Evolutionary conservation across 2,113 vertebrate genomes (phyloP).

Genomic region (Oxyura jamaicensis): DNA sequence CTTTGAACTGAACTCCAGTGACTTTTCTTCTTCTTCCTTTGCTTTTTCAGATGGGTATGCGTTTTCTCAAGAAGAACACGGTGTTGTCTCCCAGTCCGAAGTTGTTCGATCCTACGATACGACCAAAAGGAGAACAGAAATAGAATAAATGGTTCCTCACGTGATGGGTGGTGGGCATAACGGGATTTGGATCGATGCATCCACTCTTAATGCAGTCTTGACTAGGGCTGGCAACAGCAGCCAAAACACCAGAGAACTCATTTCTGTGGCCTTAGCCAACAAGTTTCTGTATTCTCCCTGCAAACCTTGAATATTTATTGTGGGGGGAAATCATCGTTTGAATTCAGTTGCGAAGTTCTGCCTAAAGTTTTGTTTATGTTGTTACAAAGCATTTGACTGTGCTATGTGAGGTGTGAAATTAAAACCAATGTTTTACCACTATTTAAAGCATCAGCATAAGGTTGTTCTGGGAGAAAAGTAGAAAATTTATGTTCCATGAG

Average conservation of each 20-base stretch:
- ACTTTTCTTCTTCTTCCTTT: not conserved
- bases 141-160: slow-evolving; percentile 77
- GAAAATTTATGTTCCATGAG: slow-evolving; percentile 39
- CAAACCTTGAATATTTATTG: not conserved
- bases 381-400: slow-evolving; percentile 71
- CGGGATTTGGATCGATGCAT: slow-evolving; percentile 44
- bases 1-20: not conserved
- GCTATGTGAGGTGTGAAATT: slow-evolving; percentile 78
- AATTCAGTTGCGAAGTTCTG: slow-evolving; percentile 64
- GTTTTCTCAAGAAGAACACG: slow-evolving; percentile 98
- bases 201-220: slow-evolving; percentile 61
- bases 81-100: slow-evolving; percentile 94
- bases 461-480: slow-evolving; percentile 43
- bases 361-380: slow-evolving; percentile 69
- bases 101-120: slow-evolving; percentile 97
- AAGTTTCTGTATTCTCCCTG: slow-evolving; percentile 58
- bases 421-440: slow-evolving; percentile 67
- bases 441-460: slow-evolving; percentile 33
- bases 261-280: slow-evolving; percentile 85
- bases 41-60: slow-evolving; percentile 91
- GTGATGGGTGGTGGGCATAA: slow-evolving; percentile 25
- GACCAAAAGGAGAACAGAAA: slow-evolving; percentile 86
- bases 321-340: slow-evolving; percentile 16
- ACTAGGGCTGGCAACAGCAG: slow-evolving; percentile 56
- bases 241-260: slow-evolving; percentile 69